Base-by-base conservation (phyloP, 2,113 vertebrate genomes). In the Chaetura pelagica region DNA sequence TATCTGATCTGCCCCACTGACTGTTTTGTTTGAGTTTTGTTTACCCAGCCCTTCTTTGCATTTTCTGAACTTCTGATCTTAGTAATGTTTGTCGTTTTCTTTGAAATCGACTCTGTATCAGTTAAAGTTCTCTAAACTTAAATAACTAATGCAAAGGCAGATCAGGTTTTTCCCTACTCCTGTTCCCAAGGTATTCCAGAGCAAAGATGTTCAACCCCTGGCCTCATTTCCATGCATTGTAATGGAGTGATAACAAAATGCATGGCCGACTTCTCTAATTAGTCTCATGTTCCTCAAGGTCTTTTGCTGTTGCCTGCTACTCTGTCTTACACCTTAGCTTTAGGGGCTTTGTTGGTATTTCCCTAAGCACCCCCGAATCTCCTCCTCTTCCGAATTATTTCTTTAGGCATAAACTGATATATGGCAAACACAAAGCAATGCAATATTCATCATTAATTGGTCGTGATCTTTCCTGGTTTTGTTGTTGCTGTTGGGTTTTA, bases 221-320 rank as follows among this genome's bases (percentile, higher is more conserved):
- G 42, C 61, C 95, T 97, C 68, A 95, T 97, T 97, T 97, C 91
- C 77, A 84, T 97, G 92, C 71, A 79, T 90, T 92, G 80, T 87
- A 77, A 89, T 84, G 94, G 89, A 71, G 86, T 82, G 96, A 97
- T 94, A 98, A 97, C 92, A 93, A 96, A 97, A 96, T 2, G 77
- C 97, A 87, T 95, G 93, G 94, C 46, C 57, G 9, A 21, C 72
- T 97, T 97, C 95, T 95, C 81, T 98, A 97, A 98, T 98, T 97
- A 97, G 90, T 90, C 72, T 69, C n/a, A 0, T 22, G 72, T 84
- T 97, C 96, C 97, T 96, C 27, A 55, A 81, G 84, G 96, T 96
- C 95, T 95, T 94, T 92, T 84, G 34, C 87, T 94, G 51, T 83
- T 93, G 66, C 73, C 66, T 89, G 18, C 49, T 94, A 35, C 66